These are phyloP conservation scores for Hyposmocoma kahamanoa DNA, from an alignment of 1,140 invertebrate species.

Conservation along the genomic window DNA sequence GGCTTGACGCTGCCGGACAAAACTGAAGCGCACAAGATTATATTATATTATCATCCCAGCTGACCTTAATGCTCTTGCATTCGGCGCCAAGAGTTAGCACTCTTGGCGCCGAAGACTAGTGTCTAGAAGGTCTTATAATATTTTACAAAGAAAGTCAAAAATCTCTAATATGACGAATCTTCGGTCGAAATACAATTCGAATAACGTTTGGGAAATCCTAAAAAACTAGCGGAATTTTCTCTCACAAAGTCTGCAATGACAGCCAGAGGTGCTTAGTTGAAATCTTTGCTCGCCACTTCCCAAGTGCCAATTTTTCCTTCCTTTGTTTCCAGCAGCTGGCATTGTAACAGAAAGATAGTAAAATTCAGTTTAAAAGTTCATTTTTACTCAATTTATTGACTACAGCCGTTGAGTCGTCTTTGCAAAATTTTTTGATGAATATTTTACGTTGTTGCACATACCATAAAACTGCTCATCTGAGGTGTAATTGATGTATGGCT, in stretches of 20 bases:
- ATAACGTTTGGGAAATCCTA: too few species aligned
- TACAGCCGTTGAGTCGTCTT: too few species aligned
- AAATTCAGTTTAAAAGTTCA: background rate
- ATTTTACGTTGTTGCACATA: background rate
- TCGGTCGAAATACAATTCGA: too few species aligned
- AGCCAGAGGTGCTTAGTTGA: slow-evolving; percentile 35
- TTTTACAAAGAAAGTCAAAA: too few species aligned
- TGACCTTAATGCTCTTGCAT: too few species aligned
- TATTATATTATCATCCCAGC: too few species aligned
- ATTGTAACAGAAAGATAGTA: slow-evolving; percentile 13
- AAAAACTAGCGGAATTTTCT: background rate
- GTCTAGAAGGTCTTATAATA: too few species aligned
- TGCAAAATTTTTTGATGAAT: background rate
- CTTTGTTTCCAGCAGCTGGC: slow-evolving; percentile 35
- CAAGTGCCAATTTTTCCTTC: slow-evolving; percentile 47
- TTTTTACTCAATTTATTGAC: too few species aligned
- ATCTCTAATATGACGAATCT: too few species aligned
- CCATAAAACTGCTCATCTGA: background rate
- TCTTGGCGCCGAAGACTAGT: too few species aligned
- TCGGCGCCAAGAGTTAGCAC: too few species aligned
- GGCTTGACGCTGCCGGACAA: slow-evolving; percentile 12
- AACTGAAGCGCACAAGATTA: background rate
- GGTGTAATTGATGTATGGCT: background rate
- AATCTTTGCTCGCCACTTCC: slow-evolving; percentile 34
- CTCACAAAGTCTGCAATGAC: background rate